Evolutionary conservation across 2,113 vertebrate genomes (phyloP), one percentile per base, ranked within the genome.

Genomic region (Prunella himalayana): DNA sequence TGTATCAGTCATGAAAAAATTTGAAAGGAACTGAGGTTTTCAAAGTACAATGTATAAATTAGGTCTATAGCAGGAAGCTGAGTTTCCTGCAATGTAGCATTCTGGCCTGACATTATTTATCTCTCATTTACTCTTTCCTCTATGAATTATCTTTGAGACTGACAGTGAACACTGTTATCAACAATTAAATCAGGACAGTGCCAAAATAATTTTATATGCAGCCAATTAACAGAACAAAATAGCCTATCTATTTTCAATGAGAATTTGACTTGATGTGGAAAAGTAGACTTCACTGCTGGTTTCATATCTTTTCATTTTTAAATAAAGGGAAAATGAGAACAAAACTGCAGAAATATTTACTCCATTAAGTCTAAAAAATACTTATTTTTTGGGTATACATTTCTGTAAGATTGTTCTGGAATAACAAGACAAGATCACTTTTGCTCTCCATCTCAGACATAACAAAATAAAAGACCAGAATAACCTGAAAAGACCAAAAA

Each of bases 361-460:
- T 80, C 6, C 11, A 13, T n/a, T 25, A 59, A 35, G 25, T 22
- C 13, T 69, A 50, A 61, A 73, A 66, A 66, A 18, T 25, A n/a
- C 7, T 53, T 47, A 6, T 57, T 54, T 5, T 25, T 65, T 53
- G 5, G 13, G 2, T 3, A 50, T 56, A 30, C 0, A 9, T 88
- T 50, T 47, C 24, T 49, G 11, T 71, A 68, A 80, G 27, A n/a
- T 28, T 68, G 3, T 25, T 88, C 17, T 28, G 70, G 24, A 77
- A 30, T 77, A 72, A 69, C 4, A 69, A 47, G 17, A 21, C 4
- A 51, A 72, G 11, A 49, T 56, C 12, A 11, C 1, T 54, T 23
- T 82, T 64, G 7, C 9, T 39, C 2, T 76, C 18, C 8, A 27
- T 59, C 18, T 41, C 7, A 45, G n/a, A 41, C 11, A 57, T 41